A percentile compares a stretch with the other conserved stretches of the same genome.
phyloP scores from a whole-genome alignment of 1,140 invertebrate genomes.

The Drosophila kikkawai region DNA sequence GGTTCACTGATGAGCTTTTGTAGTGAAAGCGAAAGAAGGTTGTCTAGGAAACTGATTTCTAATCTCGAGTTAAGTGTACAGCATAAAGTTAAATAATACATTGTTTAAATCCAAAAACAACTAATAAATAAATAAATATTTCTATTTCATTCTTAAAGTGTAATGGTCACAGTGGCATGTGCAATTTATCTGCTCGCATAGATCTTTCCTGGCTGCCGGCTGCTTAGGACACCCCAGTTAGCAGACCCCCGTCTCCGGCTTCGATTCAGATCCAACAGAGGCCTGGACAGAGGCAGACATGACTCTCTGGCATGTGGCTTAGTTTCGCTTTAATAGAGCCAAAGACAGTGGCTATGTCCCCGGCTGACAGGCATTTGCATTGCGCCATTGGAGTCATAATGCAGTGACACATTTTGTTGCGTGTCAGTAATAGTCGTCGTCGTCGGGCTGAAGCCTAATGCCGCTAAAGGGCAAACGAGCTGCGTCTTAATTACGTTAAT shows the following conservation, averaged over 20 bases:
- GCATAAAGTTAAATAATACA: background rate
- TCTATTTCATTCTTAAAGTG: background rate
- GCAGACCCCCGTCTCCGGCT: background rate
- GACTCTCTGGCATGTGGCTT: constrained; percentile 74
- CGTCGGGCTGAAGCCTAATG: constrained; percentile 4
- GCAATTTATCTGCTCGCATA: constrained; percentile 36
- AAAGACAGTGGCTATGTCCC: constrained; percentile 33
- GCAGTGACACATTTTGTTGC: constrained; percentile 71
- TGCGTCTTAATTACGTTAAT: constrained; percentile 78
- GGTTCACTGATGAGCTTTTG: too few species aligned
- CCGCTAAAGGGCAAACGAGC: constrained; percentile 70
- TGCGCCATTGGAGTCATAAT: constrained; percentile 75
- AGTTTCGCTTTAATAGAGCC: constrained; percentile 76
- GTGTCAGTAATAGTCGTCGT: constrained; percentile 1
- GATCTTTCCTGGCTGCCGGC: constrained; percentile 33
- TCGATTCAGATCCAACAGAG: constrained; percentile 5
- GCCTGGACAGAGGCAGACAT: constrained; percentile 36
- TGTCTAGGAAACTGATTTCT: too few species aligned
- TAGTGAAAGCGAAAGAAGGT: too few species aligned
- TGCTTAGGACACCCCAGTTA: constrained; percentile 25
- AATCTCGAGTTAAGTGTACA: background rate
- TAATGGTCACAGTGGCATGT: constrained; percentile 31
- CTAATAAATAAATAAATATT: background rate
- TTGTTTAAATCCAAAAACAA: background rate
- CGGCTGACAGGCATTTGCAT: constrained; percentile 65